phyloP scores from a whole-genome alignment of 2,113 vertebrate genomes.

The Morone saxatilis region DNA sequence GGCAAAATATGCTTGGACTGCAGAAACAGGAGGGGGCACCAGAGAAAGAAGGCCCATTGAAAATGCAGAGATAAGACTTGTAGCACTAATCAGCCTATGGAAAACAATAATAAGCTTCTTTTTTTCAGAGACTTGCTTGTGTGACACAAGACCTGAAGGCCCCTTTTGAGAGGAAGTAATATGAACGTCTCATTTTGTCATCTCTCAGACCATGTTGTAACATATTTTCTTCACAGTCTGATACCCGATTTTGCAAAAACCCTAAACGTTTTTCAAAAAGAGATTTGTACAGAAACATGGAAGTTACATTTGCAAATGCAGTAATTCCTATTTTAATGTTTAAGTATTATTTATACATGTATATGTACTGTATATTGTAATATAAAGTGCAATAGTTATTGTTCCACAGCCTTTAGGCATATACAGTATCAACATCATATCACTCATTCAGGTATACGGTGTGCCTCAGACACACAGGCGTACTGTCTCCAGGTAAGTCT shows the following conservation, averaged over 20 bases:
- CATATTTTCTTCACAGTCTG: slow-evolving; percentile 74
- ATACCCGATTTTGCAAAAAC: slow-evolving; percentile 22
- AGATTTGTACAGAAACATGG: slow-evolving; percentile 57
- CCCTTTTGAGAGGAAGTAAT: slow-evolving; percentile 41
- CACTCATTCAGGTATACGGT: slow-evolving; percentile 70
- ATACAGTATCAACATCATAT: slow-evolving; percentile 31
- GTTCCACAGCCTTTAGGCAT: slow-evolving; percentile 58
- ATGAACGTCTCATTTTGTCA: slow-evolving; percentile 43
- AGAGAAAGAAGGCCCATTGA: slow-evolving; percentile 38
- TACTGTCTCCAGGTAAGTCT: slow-evolving; percentile 50
- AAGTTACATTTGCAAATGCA: slow-evolving; percentile 62
- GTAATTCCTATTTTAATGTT: slow-evolving; percentile 59
- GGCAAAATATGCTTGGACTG: slow-evolving; percentile 74
- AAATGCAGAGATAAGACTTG: slow-evolving; percentile 62
- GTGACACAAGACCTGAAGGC: slow-evolving; percentile 54
- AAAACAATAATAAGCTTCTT: slow-evolving; percentile 66
- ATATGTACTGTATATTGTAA: slow-evolving; percentile 89
- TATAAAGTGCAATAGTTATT: slow-evolving; percentile 93
- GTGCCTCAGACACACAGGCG: slow-evolving; percentile 44
- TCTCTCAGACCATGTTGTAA: slow-evolving; percentile 70
- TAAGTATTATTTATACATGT: slow-evolving; percentile 83
- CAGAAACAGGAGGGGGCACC: slow-evolving; percentile 57
- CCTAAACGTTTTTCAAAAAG: not conserved
- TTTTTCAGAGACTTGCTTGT: slow-evolving; percentile 68
- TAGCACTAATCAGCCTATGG: slow-evolving; percentile 57